phyloP scores from a whole-genome alignment of 2,797 vertebrate species.

The Denticeps clupeoides region DNA sequence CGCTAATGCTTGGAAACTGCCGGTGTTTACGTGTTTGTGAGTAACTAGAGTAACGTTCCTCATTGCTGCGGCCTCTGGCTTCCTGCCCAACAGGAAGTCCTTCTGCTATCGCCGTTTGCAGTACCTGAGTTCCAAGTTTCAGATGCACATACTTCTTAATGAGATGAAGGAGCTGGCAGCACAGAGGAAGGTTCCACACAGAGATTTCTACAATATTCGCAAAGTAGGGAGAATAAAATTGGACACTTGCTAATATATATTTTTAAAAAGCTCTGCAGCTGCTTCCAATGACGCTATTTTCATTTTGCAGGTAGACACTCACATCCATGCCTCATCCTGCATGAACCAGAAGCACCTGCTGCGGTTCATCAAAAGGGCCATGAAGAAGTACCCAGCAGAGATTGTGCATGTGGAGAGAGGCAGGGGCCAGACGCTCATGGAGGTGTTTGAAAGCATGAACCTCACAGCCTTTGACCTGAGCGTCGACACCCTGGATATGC shows the following conservation, averaged over 20 bases:
- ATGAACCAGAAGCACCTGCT: constrained; percentile 82
- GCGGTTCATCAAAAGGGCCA: constrained; percentile 75
- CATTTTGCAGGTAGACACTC: constrained; percentile 68
- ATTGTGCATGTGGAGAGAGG: constrained; percentile 67
- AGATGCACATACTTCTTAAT: constrained; percentile 77
- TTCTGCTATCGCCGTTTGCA: constrained; percentile 78
- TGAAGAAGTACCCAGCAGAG: constrained; percentile 65
- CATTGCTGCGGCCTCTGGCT: background rate
- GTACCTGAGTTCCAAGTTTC: constrained; percentile 79
- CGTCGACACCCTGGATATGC: constrained; percentile 78
- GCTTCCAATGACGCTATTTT: background rate
- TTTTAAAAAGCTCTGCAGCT: background rate
- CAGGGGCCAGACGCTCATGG: constrained; percentile 64
- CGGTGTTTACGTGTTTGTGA: too few relatives aligned
- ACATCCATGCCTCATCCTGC: constrained; percentile 78
- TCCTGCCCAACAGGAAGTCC: constrained; percentile 58
- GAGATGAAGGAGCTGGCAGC: constrained; percentile 81
- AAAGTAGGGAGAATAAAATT: constrained; percentile 50
- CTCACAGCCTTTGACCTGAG: constrained; percentile 81
- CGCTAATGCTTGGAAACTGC: background rate
- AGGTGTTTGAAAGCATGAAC: constrained; percentile 73
- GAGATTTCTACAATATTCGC: constrained; percentile 75
- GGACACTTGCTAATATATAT: background rate
- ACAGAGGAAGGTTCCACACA: constrained; percentile 73
- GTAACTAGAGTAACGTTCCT: too few relatives aligned